Evolutionary conservation across 2,113 vertebrate species (phyloP), one percentile per base, ranked within the genome.

Genomic region (Petrocephalus microphthalmus): DNA sequence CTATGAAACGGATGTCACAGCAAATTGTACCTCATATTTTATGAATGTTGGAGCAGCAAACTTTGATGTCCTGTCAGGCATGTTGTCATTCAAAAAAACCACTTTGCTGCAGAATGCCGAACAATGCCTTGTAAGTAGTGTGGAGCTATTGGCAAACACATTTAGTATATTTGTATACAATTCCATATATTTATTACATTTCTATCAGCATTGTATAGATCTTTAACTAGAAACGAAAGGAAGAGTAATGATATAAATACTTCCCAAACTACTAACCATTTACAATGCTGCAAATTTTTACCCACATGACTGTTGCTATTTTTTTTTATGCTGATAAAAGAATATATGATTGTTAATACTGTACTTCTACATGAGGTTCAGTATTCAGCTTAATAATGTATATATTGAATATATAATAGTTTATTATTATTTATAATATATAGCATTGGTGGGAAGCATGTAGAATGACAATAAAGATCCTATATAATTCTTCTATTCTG

Each of bases 1-100:
- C 52, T 95, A 95, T 88, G 89, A 92, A 0, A 7, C 90, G 89
- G 93, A 95, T 78, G 87, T 92, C 1, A 67, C n/a, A 81, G 60
- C 7, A 88, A 88, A 8, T 49, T 96, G 95, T 91, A 93, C 89
- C 67, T 60, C 81, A 0, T 96, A 95, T 64, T 96, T 96, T 86
- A n/a, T 89, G 0, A 71, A 94, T 90, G 87, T 95, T 86, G 88
- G 91, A 5, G 86, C 81, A 1, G 95, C 94, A 52, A 90, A 95
- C 78, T 95, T 95, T 89, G 92, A 29, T 0, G 49, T 95, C n/a
- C 91, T 95, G 86, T 95, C 95, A 60, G 2, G 51, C 0, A 81
- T 33, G 5, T 93, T 95, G 90, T 89, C 90, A 67, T 94, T 91
- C 91, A 93, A 90, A 64, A 88, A 2, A 2, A 7, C 20, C 0